Percentiles rank a stretch among this genome's conserved stretches.
Evolutionary conservation across 2,113 vertebrate species (phyloP).

Genomic region (Blennius ocellaris): DNA sequence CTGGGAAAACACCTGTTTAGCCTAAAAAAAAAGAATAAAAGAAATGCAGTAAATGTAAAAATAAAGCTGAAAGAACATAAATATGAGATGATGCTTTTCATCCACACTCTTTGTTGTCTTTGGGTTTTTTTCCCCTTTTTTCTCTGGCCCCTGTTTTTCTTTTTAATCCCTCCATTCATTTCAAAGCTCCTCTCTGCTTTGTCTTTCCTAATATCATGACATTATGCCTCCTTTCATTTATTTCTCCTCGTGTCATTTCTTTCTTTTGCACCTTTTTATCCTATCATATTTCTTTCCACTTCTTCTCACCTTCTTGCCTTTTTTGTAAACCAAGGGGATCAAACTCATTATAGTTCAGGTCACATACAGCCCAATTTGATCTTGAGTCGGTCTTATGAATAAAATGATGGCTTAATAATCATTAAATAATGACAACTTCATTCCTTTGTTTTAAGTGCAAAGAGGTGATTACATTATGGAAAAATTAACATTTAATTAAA

Average conservation of each 20-base stretch:
- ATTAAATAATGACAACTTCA: too few species aligned
- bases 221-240: background rate
- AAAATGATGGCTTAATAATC: too few species aligned
- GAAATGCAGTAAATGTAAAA: constrained; percentile 1
- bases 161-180: background rate
- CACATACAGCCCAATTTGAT: too few species aligned
- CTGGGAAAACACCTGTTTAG: background rate
- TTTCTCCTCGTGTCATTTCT: background rate
- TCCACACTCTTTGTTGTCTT: background rate
- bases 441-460: too few species aligned
- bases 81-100: background rate
- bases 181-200: background rate
- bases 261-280: too few species aligned
- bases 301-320: background rate
- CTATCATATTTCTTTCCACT: background rate
- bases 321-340: too few species aligned
- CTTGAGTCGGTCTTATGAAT: too few species aligned
- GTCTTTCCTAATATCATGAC: background rate
- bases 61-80: constrained; percentile 3
- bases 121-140: background rate
- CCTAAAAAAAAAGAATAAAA: background rate
- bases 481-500: too few species aligned
- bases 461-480: too few species aligned
- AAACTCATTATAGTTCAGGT: too few species aligned
- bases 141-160: background rate